These are phyloP conservation scores for Nephrotoma guestfalica DNA, from an alignment of 2,888 invertebrate genomes.

Conservation along the genomic window DNA sequence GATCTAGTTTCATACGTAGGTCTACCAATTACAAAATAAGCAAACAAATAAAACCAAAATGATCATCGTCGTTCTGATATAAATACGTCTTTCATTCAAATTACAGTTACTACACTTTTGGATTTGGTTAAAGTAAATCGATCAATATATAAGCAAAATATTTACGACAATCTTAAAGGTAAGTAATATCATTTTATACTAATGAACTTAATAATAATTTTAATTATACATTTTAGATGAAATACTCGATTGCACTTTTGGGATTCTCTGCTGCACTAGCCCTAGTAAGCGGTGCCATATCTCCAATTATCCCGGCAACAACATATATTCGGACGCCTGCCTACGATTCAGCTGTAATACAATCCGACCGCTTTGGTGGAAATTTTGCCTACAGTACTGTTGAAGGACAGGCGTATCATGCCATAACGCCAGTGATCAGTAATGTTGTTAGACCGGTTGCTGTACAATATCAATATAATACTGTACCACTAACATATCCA, in stretches of 20 bases:
- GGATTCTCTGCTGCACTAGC: slow-evolving; percentile 3
- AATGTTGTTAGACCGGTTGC: slow-evolving; percentile 9
- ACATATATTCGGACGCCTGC: slow-evolving; percentile 28
- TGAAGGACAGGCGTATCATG: slow-evolving; percentile 37
- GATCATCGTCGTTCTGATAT: not conserved
- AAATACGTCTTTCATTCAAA: not conserved
- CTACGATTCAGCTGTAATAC: slow-evolving; percentile 37
- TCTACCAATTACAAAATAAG: not conserved
- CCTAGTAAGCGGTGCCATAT: slow-evolving; percentile 6
- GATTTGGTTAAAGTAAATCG: not conserved
- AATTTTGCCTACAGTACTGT: slow-evolving; percentile 40
- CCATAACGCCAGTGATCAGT: slow-evolving; percentile 29
- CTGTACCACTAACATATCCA: not conserved
- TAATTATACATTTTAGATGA: slow-evolving; percentile 8
- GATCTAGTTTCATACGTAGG: not conserved
- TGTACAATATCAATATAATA: slow-evolving; percentile 3
- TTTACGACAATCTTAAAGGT: not conserved
- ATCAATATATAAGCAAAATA: not conserved
- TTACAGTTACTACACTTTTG: not conserved
- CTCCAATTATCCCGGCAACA: slow-evolving; percentile 14
- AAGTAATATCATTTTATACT: not conserved
- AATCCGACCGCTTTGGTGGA: slow-evolving; percentile 36
- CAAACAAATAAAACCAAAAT: not conserved
- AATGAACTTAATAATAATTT: not conserved
- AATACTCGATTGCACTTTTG: slow-evolving; percentile 9